phyloP scores from a whole-genome alignment of 2,797 vertebrate species.

The Falco novaeseelandiae region DNA sequence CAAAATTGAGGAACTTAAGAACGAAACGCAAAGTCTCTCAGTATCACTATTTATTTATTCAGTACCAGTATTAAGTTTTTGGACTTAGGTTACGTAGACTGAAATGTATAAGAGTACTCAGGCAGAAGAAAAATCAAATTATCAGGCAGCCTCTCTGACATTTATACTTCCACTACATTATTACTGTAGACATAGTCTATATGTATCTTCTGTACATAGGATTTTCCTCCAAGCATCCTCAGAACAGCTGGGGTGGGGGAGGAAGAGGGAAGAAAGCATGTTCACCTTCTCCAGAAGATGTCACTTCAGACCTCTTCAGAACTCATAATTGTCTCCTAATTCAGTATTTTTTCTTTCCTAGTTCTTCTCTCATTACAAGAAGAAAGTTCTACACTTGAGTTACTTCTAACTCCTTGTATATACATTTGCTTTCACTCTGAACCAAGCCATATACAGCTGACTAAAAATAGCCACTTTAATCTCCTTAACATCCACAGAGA shows the following conservation, averaged over 20 bases:
- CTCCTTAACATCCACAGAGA: constrained; percentile 46
- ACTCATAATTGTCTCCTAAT: background rate
- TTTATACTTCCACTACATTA: background rate
- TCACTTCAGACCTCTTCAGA: background rate
- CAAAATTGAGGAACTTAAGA: background rate
- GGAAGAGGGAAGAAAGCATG: rapidly evolving
- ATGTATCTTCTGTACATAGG: background rate
- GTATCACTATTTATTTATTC: background rate
- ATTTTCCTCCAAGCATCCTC: background rate
- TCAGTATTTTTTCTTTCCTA: background rate
- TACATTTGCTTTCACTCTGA: background rate
- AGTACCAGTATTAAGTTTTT: background rate
- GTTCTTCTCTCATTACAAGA: background rate
- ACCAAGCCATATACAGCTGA: background rate
- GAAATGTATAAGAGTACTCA: background rate
- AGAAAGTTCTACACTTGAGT: background rate
- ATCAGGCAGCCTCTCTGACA: background rate
- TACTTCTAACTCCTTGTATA: background rate
- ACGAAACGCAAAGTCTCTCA: background rate
- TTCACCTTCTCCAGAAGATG: background rate
- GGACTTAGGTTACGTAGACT: background rate
- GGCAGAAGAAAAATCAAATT: background rate
- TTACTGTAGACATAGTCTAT: background rate
- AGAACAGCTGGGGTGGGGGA: background rate
- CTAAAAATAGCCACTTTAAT: constrained; percentile 51